Evolutionary conservation across 2,888 invertebrate genomes (phyloP).

Genomic region (Morinoia aosen): DNA sequence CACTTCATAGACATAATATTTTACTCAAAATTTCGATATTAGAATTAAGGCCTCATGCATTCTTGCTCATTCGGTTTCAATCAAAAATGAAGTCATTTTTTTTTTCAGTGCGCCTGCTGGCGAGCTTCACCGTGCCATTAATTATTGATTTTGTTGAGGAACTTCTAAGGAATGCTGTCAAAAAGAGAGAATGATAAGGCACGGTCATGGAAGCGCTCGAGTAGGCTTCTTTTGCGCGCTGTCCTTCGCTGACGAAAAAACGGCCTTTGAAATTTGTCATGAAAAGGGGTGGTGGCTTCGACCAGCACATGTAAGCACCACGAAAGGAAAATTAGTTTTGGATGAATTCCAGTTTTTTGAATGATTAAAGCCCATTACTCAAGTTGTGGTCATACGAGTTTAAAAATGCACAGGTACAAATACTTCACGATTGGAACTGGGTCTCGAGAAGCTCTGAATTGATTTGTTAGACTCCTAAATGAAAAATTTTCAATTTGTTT

Average conservation of each 20-base stretch:
- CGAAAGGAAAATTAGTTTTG: neutral
- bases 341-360: neutral
- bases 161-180: constrained; percentile 19
- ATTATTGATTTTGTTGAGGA: constrained; percentile 12
- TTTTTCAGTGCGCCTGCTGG: neutral
- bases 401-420: neutral
- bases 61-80: neutral
- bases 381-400: neutral
- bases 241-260: neutral
- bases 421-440: neutral
- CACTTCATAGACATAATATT: neutral
- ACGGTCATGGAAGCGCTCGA: neutral
- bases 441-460: neutral
- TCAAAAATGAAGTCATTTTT: neutral
- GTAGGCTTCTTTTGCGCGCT: neutral
- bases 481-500: no score
- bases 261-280: neutral
- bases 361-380: neutral
- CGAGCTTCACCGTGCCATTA: neutral
- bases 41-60: neutral
- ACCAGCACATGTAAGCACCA: neutral
- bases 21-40: neutral
- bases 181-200: constrained; percentile 27
- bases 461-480: no score
- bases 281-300: neutral